Base-by-base conservation (phyloP, 2,113 vertebrate genomes). In the Chascanopsetta lugubris region DNA sequence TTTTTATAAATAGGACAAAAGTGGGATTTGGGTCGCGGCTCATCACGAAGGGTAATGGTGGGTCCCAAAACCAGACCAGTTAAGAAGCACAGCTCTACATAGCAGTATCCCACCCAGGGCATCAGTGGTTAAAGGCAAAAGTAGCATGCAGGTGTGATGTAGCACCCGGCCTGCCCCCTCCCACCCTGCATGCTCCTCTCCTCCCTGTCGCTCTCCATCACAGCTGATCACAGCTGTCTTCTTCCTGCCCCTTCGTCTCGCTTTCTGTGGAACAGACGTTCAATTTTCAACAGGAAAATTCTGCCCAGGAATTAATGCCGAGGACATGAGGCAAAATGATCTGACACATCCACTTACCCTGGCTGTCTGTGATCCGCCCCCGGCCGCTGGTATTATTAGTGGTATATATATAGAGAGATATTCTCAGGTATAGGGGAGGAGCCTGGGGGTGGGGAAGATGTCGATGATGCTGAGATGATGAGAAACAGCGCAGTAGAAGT, bases 321-420 rank as follows among this genome's bases (percentile, higher is more conserved):
- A 77, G 25, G 75, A 85, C 61, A 76, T n/a, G 73, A 47, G 59
- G 70, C 67, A 75, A 84, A 88, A 85, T 84, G 64, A 84, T 83
- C 74, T 86, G 84, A 89, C 88, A 84, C 75, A 86, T 85, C 61
- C 80, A 83, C 72, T 89, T 85, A 89, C 79, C 76, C 82, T 59
- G 48, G 56, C 80, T 76, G 77, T 75, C 83, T 83, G 29, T 50
- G 45, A 61, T 63, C 40, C 55, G n/a, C 68, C 55, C 48, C 30
- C 18, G 47, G 72, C 62, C 75, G 55, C 54, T 71, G 68, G 74
- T 88, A 82, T 76, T 74, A 82, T 87, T 81, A 79, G 69, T 50
- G 51, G 60, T 77, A 74, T 78, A 55, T 82, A 50, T 61, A 46
- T 61, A 56, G 50, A 50, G 21, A 46, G 18, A 21, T 7, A 3